These are phyloP conservation scores for Beris chalybata DNA, from an alignment of 2,888 invertebrate genomes.

Conservation along the genomic window DNA sequence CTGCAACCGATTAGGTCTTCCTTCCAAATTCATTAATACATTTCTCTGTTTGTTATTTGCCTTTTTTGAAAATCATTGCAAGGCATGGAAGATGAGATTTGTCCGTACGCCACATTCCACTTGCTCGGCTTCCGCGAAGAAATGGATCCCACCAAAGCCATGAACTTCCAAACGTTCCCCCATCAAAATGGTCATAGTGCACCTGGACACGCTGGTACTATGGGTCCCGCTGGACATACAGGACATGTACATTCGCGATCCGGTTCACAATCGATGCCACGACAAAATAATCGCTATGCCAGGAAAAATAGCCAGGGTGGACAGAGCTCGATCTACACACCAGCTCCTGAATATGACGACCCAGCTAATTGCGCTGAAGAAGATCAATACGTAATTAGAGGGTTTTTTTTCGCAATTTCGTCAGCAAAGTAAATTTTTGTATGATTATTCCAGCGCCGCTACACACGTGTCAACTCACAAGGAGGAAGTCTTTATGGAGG, in stretches of 20 bases:
- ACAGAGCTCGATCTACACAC: slow-evolving; percentile 79
- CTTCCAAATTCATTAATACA: slow-evolving; percentile 5
- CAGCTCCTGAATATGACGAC: slow-evolving; percentile 89
- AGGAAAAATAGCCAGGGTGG: slow-evolving; percentile 78
- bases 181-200: slow-evolving; percentile 67
- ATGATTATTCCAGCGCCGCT: slow-evolving; percentile 60
- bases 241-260: slow-evolving; percentile 80
- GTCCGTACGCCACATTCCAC: slow-evolving; percentile 96
- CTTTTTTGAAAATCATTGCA: slow-evolving; percentile 41
- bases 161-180: slow-evolving; percentile 87
- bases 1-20: neutral
- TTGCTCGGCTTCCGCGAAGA: slow-evolving; percentile 92
- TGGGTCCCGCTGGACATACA: slow-evolving; percentile 78
- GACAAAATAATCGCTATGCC: slow-evolving; percentile 71
- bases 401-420: neutral
- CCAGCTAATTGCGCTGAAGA: slow-evolving; percentile 91
- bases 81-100: slow-evolving; percentile 96
- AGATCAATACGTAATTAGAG: slow-evolving; percentile 75
- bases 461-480: slow-evolving; percentile 69
- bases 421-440: neutral
- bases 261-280: slow-evolving; percentile 86
- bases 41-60: neutral
- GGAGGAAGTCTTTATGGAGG: slow-evolving; percentile 65
- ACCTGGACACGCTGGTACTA: slow-evolving; percentile 76
- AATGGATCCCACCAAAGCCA: slow-evolving; percentile 90